Evolutionary conservation across 1,140 invertebrate species (phyloP), one percentile per base, ranked within the genome.

Genomic region (Bombus polaris): DNA sequence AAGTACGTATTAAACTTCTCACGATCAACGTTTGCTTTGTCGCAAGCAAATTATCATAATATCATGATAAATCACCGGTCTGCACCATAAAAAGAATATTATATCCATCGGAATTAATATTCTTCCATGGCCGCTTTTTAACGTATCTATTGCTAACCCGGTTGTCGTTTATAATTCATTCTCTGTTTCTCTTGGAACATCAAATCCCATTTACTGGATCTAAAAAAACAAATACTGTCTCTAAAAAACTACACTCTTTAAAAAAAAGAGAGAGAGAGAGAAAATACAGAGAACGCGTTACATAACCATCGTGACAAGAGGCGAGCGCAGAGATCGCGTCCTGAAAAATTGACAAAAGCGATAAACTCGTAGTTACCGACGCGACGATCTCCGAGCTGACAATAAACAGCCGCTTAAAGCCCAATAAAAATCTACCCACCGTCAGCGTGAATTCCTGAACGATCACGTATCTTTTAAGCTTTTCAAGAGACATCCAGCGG

Each of bases 321-420:
- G 3, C 32, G 62, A 65, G 3, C 12, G 62, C 28, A 13, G n/a
- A 65, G n/a, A 13, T 65, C 28, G 35, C 5, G 47, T 22, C 10
- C 25, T 28, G 57, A 59, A 59, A 65, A 35, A 66, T 18, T 18
- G 32, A 35, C 13, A 35, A 66, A 66, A 18, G 28, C n/a, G n/a
- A 32, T 37, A 59, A 42, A 32, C 66, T 53, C 10, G n/a, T n/a
- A n/a, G 53, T 57, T 32, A 44, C 25, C 70, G 47, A 18, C 47
- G 47, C 47, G 47, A 18, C 47, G 47, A 53, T 53, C 18, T 53
- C 47, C 47, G 47, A 8, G 6, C 47, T 53, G 68, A 32, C 47
- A 72, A 81, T 44, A 73, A 81, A 71, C 47, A 47, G 28, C 2
- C 68, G 66, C 37, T 81, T 81, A 73, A 32, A 82, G 57, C 25